Evolutionary conservation across 2,113 vertebrate species (phyloP).

Genomic region (Danionella cerebrum): DNA sequence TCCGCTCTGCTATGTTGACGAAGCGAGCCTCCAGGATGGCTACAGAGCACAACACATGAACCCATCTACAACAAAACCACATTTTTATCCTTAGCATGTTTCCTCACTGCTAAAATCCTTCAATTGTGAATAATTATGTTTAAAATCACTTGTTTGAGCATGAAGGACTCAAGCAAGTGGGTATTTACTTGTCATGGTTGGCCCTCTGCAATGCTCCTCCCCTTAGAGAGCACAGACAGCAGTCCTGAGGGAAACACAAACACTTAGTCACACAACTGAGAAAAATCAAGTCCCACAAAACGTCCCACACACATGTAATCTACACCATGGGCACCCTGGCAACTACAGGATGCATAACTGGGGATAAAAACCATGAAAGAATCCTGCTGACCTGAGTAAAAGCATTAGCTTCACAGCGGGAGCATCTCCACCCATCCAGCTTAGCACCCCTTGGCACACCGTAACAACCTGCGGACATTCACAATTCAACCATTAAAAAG

Average conservation of each 20-base stretch:
- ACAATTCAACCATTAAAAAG: background rate
- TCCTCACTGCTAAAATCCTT: background rate
- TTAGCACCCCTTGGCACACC: slow-evolving; percentile 76
- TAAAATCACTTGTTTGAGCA: background rate
- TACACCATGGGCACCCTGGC: background rate
- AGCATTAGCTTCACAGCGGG: slow-evolving; percentile 84
- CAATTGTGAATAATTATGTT: background rate
- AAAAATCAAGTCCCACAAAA: too few species aligned
- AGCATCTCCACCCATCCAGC: slow-evolving; percentile 81
- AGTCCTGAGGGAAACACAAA: slow-evolving; percentile 68
- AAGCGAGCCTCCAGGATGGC: slow-evolving; percentile 92
- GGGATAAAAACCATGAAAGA: background rate
- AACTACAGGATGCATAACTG: background rate
- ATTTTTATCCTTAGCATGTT: background rate
- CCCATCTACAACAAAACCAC: slow-evolving; percentile 73
- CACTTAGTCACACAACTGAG: background rate
- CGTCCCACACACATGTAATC: too few species aligned
- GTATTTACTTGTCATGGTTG: slow-evolving; percentile 88
- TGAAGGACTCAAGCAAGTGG: background rate
- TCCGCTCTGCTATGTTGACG: slow-evolving; percentile 83
- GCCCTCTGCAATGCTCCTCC: slow-evolving; percentile 93
- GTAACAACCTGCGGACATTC: slow-evolving; percentile 77
- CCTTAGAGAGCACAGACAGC: slow-evolving; percentile 89
- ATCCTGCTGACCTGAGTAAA: slow-evolving; percentile 70
- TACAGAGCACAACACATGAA: slow-evolving; percentile 94